phyloP scores from a whole-genome alignment of 2,888 invertebrate genomes.

The Leptopterna dolabrata region DNA sequence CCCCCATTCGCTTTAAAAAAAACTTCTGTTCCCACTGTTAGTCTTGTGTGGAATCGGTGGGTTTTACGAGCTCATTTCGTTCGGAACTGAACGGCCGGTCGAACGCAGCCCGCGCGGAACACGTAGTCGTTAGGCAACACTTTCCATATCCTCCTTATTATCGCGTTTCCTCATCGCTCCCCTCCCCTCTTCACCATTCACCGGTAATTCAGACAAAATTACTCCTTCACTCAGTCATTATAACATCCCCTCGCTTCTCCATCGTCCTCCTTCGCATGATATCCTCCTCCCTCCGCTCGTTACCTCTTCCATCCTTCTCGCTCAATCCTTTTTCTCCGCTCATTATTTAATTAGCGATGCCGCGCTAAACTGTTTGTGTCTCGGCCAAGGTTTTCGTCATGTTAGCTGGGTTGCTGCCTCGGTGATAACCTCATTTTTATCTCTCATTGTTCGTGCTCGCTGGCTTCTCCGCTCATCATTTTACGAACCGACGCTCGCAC shows the following conservation, averaged over 20 bases:
- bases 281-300: too few species aligned
- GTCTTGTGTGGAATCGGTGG: background rate
- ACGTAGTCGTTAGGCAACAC: background rate
- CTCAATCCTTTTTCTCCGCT: background rate
- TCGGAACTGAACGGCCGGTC: background rate
- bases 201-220: too few species aligned
- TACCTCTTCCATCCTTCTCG: too few species aligned
- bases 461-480: background rate
- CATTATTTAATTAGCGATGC: slow-evolving; percentile 3
- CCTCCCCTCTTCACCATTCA: too few species aligned
- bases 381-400: background rate
- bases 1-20: too few species aligned
- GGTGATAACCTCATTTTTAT: background rate
- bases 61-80: background rate
- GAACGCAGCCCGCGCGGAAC: background rate
- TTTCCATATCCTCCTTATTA: background rate
- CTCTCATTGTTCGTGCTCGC: background rate
- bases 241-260: too few species aligned
- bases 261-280: too few species aligned
- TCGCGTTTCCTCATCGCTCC: background rate
- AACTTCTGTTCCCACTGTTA: background rate
- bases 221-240: too few species aligned
- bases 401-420: background rate
- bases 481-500: background rate
- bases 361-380: slow-evolving; percentile 1